Conservation (phyloP, 2,797 vertebrate species). For the Takifugu ocellatus region DNA sequence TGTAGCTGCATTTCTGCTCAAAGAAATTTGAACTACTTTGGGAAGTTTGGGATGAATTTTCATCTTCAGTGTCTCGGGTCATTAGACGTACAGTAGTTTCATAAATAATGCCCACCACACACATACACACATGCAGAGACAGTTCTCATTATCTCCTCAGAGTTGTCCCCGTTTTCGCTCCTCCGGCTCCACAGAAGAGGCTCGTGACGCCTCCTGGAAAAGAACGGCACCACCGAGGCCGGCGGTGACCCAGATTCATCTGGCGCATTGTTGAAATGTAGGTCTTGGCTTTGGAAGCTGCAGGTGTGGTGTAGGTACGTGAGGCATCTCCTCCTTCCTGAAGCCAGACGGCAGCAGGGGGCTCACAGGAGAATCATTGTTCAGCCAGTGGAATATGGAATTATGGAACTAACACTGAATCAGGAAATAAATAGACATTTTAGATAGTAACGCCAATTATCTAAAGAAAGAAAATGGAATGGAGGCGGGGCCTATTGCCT, state of each 20-base stretch:
- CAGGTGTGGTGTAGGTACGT: slow-evolving; percentile 36
- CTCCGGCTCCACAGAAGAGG: slow-evolving; percentile 35
- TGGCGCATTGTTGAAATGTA: slow-evolving; percentile 37
- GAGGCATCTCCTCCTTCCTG: slow-evolving; percentile 28
- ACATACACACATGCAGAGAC: slow-evolving; percentile 6
- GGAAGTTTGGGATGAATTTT: slow-evolving; percentile 37
- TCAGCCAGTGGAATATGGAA: too few species aligned
- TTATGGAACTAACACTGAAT: too few species aligned
- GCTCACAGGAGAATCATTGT: slow-evolving; percentile 6
- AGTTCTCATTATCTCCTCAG: slow-evolving; percentile 64
- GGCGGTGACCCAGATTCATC: slow-evolving; percentile 65
- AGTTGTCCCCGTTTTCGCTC: slow-evolving; percentile 64
- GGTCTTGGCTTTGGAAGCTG: slow-evolving; percentile 27
- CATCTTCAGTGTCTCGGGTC: slow-evolving; percentile 34
- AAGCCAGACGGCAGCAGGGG: slow-evolving; percentile 9
- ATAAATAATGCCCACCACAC: slow-evolving; percentile 29
- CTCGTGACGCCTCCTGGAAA: slow-evolving; percentile 51
- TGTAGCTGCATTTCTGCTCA: slow-evolving; percentile 14
- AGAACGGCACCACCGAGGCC: slow-evolving; percentile 37
- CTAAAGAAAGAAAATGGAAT: too few species aligned
- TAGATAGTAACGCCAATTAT: too few species aligned
- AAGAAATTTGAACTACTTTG: slow-evolving; percentile 14
- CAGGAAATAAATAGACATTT: too few species aligned
- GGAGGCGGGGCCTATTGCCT: too few species aligned
- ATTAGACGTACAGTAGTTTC: slow-evolving; percentile 50